These are phyloP conservation scores for Aphelocoma coerulescens DNA, from an alignment of 2,113 vertebrate genomes.

Conservation along the genomic window DNA sequence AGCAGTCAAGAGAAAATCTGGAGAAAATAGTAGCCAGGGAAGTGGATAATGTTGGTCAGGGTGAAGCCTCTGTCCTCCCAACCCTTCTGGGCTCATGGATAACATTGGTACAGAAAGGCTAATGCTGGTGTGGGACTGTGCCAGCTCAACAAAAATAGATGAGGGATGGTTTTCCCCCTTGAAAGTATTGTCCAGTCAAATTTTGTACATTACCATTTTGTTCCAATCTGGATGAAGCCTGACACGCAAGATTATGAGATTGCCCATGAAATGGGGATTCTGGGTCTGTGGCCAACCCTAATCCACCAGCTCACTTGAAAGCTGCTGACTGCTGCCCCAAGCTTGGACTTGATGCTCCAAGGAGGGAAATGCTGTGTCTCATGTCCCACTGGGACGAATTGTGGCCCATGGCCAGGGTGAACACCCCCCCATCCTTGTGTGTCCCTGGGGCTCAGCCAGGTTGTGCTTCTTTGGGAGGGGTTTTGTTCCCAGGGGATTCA, in stretches of 20 bases:
- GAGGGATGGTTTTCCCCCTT: not conserved
- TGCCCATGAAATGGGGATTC: not conserved
- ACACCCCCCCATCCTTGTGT: accelerated
- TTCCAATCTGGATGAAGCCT: not conserved
- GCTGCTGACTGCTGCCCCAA: not conserved
- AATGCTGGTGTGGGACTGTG: not conserved
- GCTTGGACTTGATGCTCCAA: not conserved
- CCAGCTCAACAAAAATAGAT: not conserved
- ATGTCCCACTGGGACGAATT: accelerated
- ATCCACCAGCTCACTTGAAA: not conserved
- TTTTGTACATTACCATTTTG: not conserved
- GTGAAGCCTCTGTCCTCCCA: not conserved
- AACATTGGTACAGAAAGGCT: not conserved
- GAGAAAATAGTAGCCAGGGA: not conserved
- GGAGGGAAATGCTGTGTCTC: not conserved
- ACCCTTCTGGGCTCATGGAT: not conserved
- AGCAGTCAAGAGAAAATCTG: not conserved
- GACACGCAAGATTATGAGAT: not conserved
- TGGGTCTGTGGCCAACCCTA: not conserved
- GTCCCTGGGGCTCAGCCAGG: not conserved
- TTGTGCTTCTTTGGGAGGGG: not conserved
- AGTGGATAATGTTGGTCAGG: not conserved
- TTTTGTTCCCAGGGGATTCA: not conserved
- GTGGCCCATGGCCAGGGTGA: not conserved
- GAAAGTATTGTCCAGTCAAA: not conserved